phyloP scores from a whole-genome alignment of 1,140 invertebrate genomes.

The Tyrophagus putrescentiae region DNA sequence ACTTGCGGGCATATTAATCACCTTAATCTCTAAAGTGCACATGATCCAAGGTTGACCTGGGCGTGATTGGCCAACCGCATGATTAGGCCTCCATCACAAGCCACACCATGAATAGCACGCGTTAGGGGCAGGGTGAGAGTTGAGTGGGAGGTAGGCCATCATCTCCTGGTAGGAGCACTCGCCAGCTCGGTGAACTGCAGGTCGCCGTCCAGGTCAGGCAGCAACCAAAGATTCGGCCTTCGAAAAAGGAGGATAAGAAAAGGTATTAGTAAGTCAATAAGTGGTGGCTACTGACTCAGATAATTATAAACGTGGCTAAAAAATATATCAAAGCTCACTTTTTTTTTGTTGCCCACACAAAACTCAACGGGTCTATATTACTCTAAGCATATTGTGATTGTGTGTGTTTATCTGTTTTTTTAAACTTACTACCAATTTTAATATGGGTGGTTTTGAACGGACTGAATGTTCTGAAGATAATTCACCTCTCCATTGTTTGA shows the following conservation, averaged over 20 bases:
- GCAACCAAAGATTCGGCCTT: conserved; percentile 68
- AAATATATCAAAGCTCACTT: too few relatives aligned
- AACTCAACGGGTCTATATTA: too few relatives aligned
- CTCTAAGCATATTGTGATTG: too few relatives aligned
- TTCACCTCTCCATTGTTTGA: too few relatives aligned
- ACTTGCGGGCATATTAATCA: conserved; percentile 78
- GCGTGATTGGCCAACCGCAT: conserved; percentile 88
- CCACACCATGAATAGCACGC: conserved; percentile 78
- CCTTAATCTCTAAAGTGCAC: conserved; percentile 87
- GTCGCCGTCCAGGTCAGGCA: conserved; percentile 82
- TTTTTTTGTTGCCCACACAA: too few relatives aligned
- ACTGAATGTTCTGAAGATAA: too few relatives aligned
- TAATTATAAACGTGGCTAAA: too few relatives aligned
- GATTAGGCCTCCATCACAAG: conserved; percentile 89
- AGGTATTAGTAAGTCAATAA: too few relatives aligned
- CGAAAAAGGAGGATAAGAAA: conserved; percentile 34
- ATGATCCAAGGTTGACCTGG: conserved; percentile 63
- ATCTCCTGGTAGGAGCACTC: conserved; percentile 98
- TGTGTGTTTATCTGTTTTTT: too few relatives aligned
- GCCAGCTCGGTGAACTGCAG: conserved; percentile 88
- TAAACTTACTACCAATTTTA: too few relatives aligned
- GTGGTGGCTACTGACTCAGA: too few relatives aligned
- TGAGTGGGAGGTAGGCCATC: conserved; percentile 84
- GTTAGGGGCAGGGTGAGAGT: conserved; percentile 76
- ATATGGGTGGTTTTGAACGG: too few relatives aligned